Conservation (phyloP, 2,888 invertebrate species). For the Plusia festucae region DNA sequence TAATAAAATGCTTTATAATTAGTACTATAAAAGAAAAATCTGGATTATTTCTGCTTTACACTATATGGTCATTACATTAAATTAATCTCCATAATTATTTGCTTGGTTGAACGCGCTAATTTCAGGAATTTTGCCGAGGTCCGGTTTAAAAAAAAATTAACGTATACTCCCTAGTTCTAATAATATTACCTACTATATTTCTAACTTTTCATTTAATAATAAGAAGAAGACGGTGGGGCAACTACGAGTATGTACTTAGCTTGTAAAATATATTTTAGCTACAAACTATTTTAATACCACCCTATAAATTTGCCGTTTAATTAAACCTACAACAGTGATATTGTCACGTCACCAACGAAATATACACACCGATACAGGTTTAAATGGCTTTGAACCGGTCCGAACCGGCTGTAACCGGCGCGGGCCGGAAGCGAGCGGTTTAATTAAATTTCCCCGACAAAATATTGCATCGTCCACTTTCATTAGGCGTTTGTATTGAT, state of each 20-base stretch:
- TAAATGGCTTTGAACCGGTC: conserved; percentile 40
- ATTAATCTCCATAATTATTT: too few relatives aligned
- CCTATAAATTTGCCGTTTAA: conserved; percentile 23
- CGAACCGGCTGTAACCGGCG: conserved; percentile 33
- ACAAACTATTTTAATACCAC: not conserved
- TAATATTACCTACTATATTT: too few relatives aligned
- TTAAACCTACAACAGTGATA: conserved; percentile 37
- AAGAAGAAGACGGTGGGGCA: not conserved
- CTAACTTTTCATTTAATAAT: not conserved
- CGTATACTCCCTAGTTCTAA: too few relatives aligned
- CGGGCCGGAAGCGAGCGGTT: conserved; percentile 35
- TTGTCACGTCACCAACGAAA: conserved; percentile 25
- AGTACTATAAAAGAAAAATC: too few relatives aligned
- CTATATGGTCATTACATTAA: too few relatives aligned
- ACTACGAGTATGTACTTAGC: not conserved
- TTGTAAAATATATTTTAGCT: not conserved
- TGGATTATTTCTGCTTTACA: too few relatives aligned
- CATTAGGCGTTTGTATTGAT: conserved; percentile 33
- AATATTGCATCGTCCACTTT: conserved; percentile 44
- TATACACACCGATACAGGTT: conserved; percentile 30
- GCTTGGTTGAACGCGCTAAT: too few relatives aligned
- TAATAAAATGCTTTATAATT: too few relatives aligned
- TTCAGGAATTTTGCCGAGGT: too few relatives aligned
- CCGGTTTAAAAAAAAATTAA: too few relatives aligned
- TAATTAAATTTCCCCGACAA: conserved; percentile 57